Evolutionary conservation across 2,888 invertebrate species (phyloP), one percentile per base, ranked within the genome.

Genomic region (Chydorus sphaericus): DNA sequence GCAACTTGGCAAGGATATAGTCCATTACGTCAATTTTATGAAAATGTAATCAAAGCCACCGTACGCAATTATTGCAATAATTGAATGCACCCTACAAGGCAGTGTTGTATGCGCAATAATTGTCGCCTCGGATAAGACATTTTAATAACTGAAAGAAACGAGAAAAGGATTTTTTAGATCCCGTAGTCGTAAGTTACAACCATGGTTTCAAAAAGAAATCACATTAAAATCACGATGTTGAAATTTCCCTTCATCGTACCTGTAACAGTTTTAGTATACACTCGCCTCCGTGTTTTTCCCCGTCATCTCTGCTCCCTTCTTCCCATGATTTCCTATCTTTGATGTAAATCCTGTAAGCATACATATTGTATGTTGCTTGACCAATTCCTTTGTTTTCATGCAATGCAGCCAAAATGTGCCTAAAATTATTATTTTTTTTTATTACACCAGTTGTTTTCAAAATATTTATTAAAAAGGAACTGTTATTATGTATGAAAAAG

Each of bases 271-370:
- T 85, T 59, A 88, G 70, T 71, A 91, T 76, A 62, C 87, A 71
- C 0, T 80, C 75, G 0, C 88, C 87, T 0, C 89, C 90, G 64
- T 84, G 82, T 1, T 75, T 73, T 68, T 91, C 91, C 0, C 90
- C 90, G 66, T 91, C 90, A 66, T 90, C 89, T 59, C 85, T 82
- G 68, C 81, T 88, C 62, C 87, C 86, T 65, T 83, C 77, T 11
- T 77, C 59, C 59, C 64, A 67, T 33, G 60, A 63, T 55, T 70
- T 68, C 18, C 64, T 69, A 31, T 65, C 63, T 26, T 66, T 65
- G 18, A 63, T 63, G 23, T 65, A 64, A 59, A 78, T 74, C 62
- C 80, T 69, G 66, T 84, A 90, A 0, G 89, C 90, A 62, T 77
- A 77, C 65, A 90, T 86, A 65, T 90, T 90, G 70, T 91, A 90